Evolutionary conservation across 2,888 invertebrate species (phyloP).

Genomic region (Stenodera caucasica): DNA sequence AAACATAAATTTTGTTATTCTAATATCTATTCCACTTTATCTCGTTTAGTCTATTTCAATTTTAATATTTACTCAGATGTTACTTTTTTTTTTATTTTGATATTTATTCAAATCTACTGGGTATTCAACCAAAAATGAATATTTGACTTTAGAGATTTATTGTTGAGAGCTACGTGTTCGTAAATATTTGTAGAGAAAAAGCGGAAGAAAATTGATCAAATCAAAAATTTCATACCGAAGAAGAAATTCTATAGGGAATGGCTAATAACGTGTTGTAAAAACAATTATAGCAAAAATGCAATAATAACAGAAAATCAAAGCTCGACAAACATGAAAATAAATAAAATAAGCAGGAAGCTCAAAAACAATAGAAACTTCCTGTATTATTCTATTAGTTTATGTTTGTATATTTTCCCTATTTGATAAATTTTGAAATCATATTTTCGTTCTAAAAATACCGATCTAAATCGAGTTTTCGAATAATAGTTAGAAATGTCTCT

Average conservation of each 20-base stretch:
- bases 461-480: too few species aligned
- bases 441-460: too few species aligned
- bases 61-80: too few species aligned
- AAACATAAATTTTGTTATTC: constrained; percentile 13
- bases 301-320: too few species aligned
- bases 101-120: not conserved
- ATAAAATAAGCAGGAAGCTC: not conserved
- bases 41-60: not conserved
- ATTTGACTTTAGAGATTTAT: not conserved
- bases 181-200: too few species aligned
- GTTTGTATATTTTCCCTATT: not conserved
- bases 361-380: constrained; percentile 1
- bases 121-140: not conserved
- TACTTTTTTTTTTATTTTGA: too few species aligned
- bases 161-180: not conserved
- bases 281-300: too few species aligned
- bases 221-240: too few species aligned
- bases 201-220: too few species aligned
- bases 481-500: too few species aligned
- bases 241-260: too few species aligned
- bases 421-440: not conserved
- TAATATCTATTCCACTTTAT: not conserved
- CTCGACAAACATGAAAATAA: not conserved
- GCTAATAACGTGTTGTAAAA: too few species aligned
- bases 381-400: not conserved